phyloP scores from a whole-genome alignment of 2,888 invertebrate genomes.

The Caenorhabditis doughertyi region DNA sequence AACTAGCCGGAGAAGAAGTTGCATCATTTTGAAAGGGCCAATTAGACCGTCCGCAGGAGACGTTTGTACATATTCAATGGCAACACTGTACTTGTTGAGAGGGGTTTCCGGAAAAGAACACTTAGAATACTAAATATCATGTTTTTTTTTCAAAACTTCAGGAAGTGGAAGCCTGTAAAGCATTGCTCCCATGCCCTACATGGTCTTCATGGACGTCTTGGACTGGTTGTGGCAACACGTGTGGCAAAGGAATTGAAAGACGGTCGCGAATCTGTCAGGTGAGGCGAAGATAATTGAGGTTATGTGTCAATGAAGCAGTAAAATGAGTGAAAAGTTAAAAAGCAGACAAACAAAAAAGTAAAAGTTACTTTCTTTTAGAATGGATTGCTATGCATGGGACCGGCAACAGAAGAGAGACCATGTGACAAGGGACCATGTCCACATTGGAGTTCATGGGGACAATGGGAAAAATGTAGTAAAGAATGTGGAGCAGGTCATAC shows the following conservation, averaged over 20 bases:
- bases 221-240: conserved; percentile 71
- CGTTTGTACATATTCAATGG: conserved; percentile 48
- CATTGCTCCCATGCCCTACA: conserved; percentile 66
- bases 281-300: conserved; percentile 59
- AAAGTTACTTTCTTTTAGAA: conserved; percentile 60
- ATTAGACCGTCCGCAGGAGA: conserved; percentile 50
- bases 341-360: conserved; percentile 39
- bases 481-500: conserved; percentile 74
- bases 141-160: conserved; percentile 28
- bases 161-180: conserved; percentile 71
- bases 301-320: conserved; percentile 57
- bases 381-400: conserved; percentile 74
- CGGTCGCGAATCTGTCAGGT: conserved; percentile 70
- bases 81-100: conserved; percentile 13
- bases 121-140: background rate
- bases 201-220: conserved; percentile 74
- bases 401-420: conserved; percentile 68
- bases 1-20: conserved; percentile 54
- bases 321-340: conserved; percentile 10
- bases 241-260: conserved; percentile 72
- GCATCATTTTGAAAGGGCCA: conserved; percentile 62
- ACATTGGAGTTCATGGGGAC: conserved; percentile 71
- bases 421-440: conserved; percentile 74
- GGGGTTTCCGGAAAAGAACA: conserved; percentile 35
- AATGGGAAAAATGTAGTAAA: conserved; percentile 69